phyloP scores from a whole-genome alignment of 2,113 vertebrate species.

The Nettapus auritus region DNA sequence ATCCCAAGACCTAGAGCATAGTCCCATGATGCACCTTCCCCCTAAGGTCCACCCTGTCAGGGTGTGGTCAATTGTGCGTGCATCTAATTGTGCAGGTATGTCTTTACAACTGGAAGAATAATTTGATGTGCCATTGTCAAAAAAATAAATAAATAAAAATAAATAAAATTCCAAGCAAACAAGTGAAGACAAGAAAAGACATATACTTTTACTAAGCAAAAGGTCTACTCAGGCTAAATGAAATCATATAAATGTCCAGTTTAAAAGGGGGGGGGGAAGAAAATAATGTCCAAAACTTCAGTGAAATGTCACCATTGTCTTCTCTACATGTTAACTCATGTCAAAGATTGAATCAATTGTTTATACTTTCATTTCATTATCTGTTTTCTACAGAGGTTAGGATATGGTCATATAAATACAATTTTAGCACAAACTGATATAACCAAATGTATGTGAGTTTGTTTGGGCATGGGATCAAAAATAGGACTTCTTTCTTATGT shows the following conservation, averaged over 20 bases:
- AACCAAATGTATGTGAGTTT: neutral
- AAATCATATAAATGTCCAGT: neutral
- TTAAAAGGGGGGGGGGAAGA: neutral
- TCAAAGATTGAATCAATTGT: neutral
- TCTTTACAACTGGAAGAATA: neutral
- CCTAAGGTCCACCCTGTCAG: neutral
- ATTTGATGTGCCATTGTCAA: neutral
- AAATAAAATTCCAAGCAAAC: neutral
- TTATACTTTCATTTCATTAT: neutral
- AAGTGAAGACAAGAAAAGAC: neutral
- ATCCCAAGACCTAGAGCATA: neutral
- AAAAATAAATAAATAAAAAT: neutral
- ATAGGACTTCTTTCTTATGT: neutral
- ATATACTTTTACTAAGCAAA: neutral
- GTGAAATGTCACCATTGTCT: neutral
- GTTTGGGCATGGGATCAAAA: neutral
- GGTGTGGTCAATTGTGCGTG: neutral
- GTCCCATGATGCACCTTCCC: neutral
- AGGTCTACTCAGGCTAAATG: neutral
- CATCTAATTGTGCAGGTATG: neutral
- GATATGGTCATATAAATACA: neutral
- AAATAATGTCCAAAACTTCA: neutral
- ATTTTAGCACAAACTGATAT: neutral
- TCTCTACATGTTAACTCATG: neutral
- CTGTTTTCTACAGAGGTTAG: neutral